Percentiles rank a stretch among this genome's conserved stretches.
phyloP scores from a whole-genome alignment of 2,113 vertebrate species.

The Spermophilus dauricus region DNA sequence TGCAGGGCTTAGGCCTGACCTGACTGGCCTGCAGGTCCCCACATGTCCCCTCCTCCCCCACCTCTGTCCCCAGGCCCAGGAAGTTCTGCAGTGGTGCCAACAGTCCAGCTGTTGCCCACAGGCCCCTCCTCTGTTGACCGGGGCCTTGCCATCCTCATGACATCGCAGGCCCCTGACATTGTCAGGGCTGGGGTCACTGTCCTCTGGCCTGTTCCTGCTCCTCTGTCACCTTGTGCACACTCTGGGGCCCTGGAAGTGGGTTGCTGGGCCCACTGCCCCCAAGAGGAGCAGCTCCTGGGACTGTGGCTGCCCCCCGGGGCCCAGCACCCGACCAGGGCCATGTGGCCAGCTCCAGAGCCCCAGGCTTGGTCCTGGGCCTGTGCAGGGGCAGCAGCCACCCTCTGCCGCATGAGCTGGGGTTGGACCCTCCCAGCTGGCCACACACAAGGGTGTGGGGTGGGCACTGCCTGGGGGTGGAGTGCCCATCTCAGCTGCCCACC shows the following conservation, averaged over 20 bases:
- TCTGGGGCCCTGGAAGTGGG: neutral
- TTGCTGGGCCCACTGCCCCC: accelerated
- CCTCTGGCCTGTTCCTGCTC: neutral
- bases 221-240: accelerated
- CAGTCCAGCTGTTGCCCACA: neutral
- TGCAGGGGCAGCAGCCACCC: accelerated
- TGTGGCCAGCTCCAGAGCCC: neutral
- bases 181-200: too few relatives aligned
- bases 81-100: too few relatives aligned
- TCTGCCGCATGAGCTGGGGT: neutral
- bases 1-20: neutral
- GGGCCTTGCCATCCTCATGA: too few relatives aligned
- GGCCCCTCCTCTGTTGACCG: accelerated
- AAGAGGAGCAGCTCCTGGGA: neutral
- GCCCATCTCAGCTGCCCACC: constrained; percentile 45
- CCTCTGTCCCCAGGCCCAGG: neutral
- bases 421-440: neutral
- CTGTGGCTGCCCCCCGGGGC: accelerated
- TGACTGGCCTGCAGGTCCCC: neutral
- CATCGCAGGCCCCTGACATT: too few relatives aligned
- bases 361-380: neutral
- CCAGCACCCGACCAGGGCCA: neutral
- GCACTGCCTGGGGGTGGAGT: constrained; percentile 52
- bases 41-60: neutral
- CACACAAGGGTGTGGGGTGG: neutral